Evolutionary conservation across 2,888 invertebrate species (phyloP), one percentile per base, ranked within the genome.

Genomic region (Tenthredo notha): DNA sequence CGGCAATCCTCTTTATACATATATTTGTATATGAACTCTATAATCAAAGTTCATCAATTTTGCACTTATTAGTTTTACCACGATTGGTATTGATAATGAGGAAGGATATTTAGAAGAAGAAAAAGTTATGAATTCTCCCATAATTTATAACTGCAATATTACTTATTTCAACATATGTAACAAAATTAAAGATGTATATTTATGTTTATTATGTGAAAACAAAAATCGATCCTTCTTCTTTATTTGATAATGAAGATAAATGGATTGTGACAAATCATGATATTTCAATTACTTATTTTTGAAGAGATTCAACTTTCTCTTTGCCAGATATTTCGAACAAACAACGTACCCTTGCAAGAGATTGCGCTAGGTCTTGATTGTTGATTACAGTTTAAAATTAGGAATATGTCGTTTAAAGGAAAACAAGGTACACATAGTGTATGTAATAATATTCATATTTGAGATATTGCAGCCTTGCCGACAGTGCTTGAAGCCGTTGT

Each of bases 271-370:
- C n/a, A 15, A 37, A 80, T 12, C 40, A 61, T 80, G 33, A 61
- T 25, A 58, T 80, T 77, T 61, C 18, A 33, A 29, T 77, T 54
- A 33, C 33, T 54, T 77, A 43, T 6, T 67, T 9, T 83, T 47
- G 1, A 82, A 67, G 15, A 83, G 43, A 47, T 83, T 83, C 83
- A 83, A 83, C 83, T 83, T 83, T 83, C 67, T 67, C 83, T 67
- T 67, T 83, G 83, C 83, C 83, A 67, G 83, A 83, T 83, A 83
- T 70, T 83, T 83, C 50, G 83, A 67, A 47, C 58, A 61, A 61
- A 80, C 25, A 80, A 61, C 67, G 83, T 67, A 70, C 83, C 83
- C 83, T 70, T 67, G 83, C 83, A 83, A 83, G 50, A 83, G 47
- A 67, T 10, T 83, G 47, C 61, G 40, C 67, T 50, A 70, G 9